These are phyloP conservation scores for Schizotus pectinicornis DNA, from an alignment of 2,888 invertebrate species.

Conservation along the genomic window DNA sequence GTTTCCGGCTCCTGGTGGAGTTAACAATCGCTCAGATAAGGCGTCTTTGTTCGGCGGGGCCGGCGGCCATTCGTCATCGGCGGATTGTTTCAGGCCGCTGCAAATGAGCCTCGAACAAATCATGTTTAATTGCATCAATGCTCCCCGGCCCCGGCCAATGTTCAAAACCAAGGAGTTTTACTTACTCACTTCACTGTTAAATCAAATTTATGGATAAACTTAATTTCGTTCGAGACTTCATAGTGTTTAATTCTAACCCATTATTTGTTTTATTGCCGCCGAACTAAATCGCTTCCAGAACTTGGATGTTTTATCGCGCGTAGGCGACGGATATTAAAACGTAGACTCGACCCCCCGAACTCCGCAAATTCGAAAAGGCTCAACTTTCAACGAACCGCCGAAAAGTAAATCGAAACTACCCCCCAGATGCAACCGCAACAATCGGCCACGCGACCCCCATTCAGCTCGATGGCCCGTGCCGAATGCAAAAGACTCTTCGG, in stretches of 20 bases:
- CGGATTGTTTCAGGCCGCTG: conserved; percentile 46
- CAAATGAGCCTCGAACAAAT: conserved; percentile 54
- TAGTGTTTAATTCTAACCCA: conserved; percentile 56
- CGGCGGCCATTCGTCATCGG: conserved; percentile 56
- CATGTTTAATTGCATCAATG: conserved; percentile 62
- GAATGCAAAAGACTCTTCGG: no score
- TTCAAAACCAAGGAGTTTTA: conserved; percentile 50
- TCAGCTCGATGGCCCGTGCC: no score
- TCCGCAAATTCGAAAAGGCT: no score
- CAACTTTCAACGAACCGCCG: no score
- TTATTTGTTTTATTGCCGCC: conserved; percentile 55
- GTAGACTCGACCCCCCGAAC: no score
- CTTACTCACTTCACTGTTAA: conserved; percentile 56
- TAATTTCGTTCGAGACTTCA: conserved; percentile 58
- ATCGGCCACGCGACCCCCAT: no score
- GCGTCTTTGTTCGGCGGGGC: conserved; percentile 53
- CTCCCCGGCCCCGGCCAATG: conserved; percentile 38
- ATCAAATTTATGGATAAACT: conserved; percentile 61
- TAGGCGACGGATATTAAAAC: no score
- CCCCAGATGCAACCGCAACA: no score
- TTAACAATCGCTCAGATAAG: conserved; percentile 56
- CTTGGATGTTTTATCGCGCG: conserved; percentile 21
- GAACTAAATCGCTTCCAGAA: conserved; percentile 40
- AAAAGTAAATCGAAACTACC: no score
- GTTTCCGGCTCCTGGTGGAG: conserved; percentile 33